Conservation (phyloP, 1,140 invertebrate genomes). For the Aricia agestis region DNA sequence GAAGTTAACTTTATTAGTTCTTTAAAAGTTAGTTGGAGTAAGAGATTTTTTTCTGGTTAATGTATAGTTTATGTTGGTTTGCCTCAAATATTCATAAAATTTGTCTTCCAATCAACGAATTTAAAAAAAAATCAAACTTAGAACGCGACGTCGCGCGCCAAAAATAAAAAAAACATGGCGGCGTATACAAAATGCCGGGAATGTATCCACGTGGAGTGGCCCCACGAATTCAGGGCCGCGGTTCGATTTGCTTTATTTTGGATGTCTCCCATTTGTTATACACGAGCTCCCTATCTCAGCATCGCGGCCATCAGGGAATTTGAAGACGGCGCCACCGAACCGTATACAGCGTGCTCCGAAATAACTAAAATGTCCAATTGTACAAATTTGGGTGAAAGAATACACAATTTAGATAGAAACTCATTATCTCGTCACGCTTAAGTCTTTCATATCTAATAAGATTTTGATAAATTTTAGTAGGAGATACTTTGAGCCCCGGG, state of each 20-base stretch:
- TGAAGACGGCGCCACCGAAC: slow-evolving; percentile 65
- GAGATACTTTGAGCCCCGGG: no score
- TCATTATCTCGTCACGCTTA: no score
- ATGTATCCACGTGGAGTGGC: slow-evolving; percentile 66
- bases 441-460: no score
- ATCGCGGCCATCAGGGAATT: slow-evolving; percentile 64
- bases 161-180: slow-evolving; percentile 61
- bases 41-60: no score
- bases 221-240: slow-evolving; percentile 55
- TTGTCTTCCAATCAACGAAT: background rate
- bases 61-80: no score
- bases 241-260: slow-evolving; percentile 65
- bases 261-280: slow-evolving; percentile 75
- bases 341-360: slow-evolving; percentile 45
- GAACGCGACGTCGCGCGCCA: slow-evolving; percentile 43
- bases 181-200: slow-evolving; percentile 55
- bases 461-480: no score
- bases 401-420: background rate
- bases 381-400: background rate
- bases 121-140: background rate
- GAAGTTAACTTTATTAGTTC: background rate
- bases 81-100: background rate
- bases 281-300: slow-evolving; percentile 66
- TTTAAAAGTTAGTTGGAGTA: no score
- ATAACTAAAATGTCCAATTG: background rate